Conservation (phyloP, 2,113 vertebrate genomes). For the Leucosticte australis region DNA sequence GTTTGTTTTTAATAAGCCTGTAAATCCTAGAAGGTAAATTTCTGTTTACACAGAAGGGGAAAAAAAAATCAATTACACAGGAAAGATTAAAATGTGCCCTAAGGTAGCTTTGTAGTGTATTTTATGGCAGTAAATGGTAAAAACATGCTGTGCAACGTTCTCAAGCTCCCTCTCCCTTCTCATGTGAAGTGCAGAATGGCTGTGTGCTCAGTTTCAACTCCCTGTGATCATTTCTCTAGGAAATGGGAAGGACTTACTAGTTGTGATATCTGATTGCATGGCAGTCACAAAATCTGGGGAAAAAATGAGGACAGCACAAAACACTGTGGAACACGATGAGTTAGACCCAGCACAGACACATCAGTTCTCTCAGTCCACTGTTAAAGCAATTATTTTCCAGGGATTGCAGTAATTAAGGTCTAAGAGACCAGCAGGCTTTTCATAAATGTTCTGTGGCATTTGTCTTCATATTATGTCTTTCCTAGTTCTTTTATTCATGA, state of each 20-base stretch:
- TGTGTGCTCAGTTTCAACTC: background rate
- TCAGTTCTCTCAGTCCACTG: background rate
- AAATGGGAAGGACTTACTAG: background rate
- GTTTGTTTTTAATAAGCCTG: conserved; percentile 4
- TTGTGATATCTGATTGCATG: background rate
- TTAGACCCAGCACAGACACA: background rate
- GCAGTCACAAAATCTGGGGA: background rate
- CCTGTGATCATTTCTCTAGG: background rate
- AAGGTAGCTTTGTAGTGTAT: background rate
- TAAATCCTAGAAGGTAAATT: conserved; percentile 49
- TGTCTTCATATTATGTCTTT: background rate
- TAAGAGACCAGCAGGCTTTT: background rate
- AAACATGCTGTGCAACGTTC: background rate
- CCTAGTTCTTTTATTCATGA: background rate
- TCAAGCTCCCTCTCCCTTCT: background rate
- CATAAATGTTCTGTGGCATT: background rate
- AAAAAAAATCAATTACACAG: conserved; percentile 21
- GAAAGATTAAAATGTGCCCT: conserved; percentile 51
- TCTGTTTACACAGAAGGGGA: background rate
- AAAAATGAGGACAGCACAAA: background rate
- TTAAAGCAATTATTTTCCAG: background rate
- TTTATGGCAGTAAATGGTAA: conserved; percentile 5
- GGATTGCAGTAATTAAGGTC: background rate
- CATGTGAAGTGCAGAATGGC: background rate
- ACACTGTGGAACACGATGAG: background rate